Conservation (phyloP, 2,888 invertebrate genomes). For the Dermolepida albohirtum region DNA sequence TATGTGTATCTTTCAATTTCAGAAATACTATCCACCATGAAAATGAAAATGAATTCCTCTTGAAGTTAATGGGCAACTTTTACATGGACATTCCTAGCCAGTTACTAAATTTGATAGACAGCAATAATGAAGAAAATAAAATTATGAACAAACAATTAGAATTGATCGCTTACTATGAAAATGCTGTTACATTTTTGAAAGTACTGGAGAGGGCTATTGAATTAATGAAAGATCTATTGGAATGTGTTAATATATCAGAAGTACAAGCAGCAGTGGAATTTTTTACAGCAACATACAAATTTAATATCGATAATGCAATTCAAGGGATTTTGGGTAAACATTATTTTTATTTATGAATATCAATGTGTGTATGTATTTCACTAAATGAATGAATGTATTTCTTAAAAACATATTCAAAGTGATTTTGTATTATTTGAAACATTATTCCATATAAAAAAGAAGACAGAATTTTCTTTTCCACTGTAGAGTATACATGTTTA, state of each 20-base stretch:
- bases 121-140: conserved; percentile 52
- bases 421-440: no score
- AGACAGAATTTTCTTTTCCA: no score
- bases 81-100: conserved; percentile 48
- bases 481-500: no score
- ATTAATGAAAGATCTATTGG: conserved; percentile 79
- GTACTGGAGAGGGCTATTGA: conserved; percentile 68
- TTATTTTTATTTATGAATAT: no score
- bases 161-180: conserved; percentile 79
- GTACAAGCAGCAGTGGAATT: conserved; percentile 91
- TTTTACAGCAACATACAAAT: conserved; percentile 83
- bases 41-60: conserved; percentile 50
- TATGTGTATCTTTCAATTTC: conserved; percentile 20
- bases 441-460: no score
- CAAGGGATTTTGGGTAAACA: conserved; percentile 70
- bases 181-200: conserved; percentile 56
- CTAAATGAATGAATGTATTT: no score
- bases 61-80: conserved; percentile 50
- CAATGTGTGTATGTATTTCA: no score
- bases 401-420: no score
- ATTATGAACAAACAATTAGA: conserved; percentile 64
- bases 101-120: conserved; percentile 8
- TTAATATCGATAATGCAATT: conserved; percentile 80
- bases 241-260: conserved; percentile 80
- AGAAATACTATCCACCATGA: conserved; percentile 48